Conservation (phyloP, 2,797 vertebrate genomes). For the Enteromius fasciolatus region DNA sequence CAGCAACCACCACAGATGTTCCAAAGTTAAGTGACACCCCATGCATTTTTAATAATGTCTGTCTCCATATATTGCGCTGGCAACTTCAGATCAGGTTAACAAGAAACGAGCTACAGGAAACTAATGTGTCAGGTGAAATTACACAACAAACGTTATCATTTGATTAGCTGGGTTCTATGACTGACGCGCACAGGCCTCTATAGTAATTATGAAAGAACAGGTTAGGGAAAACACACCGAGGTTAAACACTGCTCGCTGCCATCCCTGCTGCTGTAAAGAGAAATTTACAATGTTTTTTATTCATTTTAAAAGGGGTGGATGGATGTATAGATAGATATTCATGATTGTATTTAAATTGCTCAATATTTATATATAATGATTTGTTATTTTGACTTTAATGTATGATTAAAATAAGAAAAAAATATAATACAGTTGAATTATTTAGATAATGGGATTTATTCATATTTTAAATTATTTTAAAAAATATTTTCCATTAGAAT, state of each 20-base stretch:
- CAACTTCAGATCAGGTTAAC: slow-evolving; percentile 63
- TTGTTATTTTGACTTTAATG: background rate
- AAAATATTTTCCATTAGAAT: background rate
- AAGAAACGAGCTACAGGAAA: slow-evolving; percentile 57
- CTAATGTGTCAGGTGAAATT: slow-evolving; percentile 28
- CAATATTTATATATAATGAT: background rate
- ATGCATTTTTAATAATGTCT: slow-evolving; percentile 71
- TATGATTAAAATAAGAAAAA: background rate
- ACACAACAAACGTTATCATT: slow-evolving; percentile 46
- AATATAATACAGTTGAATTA: background rate
- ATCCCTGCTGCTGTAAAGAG: background rate
- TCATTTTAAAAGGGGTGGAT: no score
- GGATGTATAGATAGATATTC: background rate
- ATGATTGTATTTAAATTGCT: background rate
- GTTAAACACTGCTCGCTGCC: background rate
- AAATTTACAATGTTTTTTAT: background rate
- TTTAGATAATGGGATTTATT: background rate
- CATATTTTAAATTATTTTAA: background rate
- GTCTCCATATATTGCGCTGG: slow-evolving; percentile 64
- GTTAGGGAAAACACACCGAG: background rate
- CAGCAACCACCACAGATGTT: background rate
- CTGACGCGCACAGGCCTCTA: background rate
- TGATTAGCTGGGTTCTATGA: slow-evolving; percentile 8
- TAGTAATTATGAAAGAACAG: background rate
- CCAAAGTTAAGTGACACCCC: slow-evolving; percentile 62